phyloP scores from a whole-genome alignment of 2,888 invertebrate genomes.

The Protophormia terraenovae region DNA sequence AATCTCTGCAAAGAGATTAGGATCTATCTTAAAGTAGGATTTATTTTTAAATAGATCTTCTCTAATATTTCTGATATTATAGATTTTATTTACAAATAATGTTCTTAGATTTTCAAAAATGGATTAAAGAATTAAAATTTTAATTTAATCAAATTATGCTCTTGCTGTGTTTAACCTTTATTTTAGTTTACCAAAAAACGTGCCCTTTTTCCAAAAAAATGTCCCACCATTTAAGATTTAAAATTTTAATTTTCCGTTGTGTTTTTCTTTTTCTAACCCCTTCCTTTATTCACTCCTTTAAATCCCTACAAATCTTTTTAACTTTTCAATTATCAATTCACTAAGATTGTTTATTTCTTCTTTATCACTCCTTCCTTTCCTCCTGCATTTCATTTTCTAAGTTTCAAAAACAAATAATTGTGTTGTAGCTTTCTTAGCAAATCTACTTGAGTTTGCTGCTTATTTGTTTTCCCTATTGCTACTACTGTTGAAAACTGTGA shows the following conservation, averaged over 20 bases:
- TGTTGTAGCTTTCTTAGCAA: slow-evolving; percentile 14
- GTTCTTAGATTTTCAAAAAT: too few species aligned
- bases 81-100: too few species aligned
- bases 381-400: not conserved
- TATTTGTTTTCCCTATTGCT: not conserved
- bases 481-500: slow-evolving; percentile 24
- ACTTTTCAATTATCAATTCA: slow-evolving; percentile 60
- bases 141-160: too few species aligned
- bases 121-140: too few species aligned
- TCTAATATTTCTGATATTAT: too few species aligned
- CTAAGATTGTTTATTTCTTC: slow-evolving; percentile 5
- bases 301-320: not conserved
- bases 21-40: too few species aligned
- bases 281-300: not conserved
- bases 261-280: not conserved
- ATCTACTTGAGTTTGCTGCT: not conserved
- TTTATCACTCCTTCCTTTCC: not conserved
- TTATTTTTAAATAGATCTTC: too few species aligned
- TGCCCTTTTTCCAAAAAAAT: not conserved
- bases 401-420: slow-evolving; percentile 55
- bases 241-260: not conserved
- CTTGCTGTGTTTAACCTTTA: too few species aligned
- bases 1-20: too few species aligned
- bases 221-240: not conserved
- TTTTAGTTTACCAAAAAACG: too few species aligned